These are phyloP conservation scores for Fistularia tabacaria DNA, from an alignment of 2,797 vertebrate species.

Conservation along the genomic window DNA sequence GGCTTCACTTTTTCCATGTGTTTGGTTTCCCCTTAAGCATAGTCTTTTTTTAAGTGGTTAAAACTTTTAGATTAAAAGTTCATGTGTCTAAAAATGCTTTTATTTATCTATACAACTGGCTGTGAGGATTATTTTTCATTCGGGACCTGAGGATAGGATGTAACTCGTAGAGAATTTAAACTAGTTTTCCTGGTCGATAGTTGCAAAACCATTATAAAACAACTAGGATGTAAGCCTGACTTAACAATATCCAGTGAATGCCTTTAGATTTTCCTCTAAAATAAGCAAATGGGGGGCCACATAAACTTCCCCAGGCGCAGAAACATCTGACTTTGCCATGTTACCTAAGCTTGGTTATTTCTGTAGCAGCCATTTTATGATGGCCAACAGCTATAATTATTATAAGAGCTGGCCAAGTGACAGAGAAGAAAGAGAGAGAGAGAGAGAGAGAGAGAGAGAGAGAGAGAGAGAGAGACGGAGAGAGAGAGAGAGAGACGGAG, in stretches of 20 bases:
- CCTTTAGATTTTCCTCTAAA: neutral
- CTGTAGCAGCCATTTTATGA: slow-evolving; percentile 53
- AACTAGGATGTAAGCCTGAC: too few relatives aligned
- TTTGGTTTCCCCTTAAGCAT: too few relatives aligned
- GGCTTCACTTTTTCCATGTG: neutral
- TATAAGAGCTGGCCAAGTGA: slow-evolving; percentile 45
- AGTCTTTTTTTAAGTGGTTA: too few relatives aligned
- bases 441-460: slow-evolving; percentile 18
- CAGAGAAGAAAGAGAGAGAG: slow-evolving; percentile 18
- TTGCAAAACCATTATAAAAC: too few relatives aligned
- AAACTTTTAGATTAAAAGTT: too few relatives aligned
- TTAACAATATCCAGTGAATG: neutral
- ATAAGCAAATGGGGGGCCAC: neutral
- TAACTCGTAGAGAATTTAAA: too few relatives aligned
- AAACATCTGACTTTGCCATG: slow-evolving; percentile 16
- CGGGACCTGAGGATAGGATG: too few relatives aligned
- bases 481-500: too few relatives aligned
- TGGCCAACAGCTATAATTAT: slow-evolving; percentile 63
- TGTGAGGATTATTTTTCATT: too few relatives aligned
- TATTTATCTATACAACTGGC: too few relatives aligned
- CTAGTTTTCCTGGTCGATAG: too few relatives aligned
- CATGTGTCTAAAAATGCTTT: too few relatives aligned
- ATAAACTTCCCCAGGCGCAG: slow-evolving; percentile 3
- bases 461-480: slow-evolving; percentile 21
- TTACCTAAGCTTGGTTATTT: slow-evolving; percentile 53